phyloP scores from a whole-genome alignment of 2,113 vertebrate species.

The Theristicus caerulescens region DNA sequence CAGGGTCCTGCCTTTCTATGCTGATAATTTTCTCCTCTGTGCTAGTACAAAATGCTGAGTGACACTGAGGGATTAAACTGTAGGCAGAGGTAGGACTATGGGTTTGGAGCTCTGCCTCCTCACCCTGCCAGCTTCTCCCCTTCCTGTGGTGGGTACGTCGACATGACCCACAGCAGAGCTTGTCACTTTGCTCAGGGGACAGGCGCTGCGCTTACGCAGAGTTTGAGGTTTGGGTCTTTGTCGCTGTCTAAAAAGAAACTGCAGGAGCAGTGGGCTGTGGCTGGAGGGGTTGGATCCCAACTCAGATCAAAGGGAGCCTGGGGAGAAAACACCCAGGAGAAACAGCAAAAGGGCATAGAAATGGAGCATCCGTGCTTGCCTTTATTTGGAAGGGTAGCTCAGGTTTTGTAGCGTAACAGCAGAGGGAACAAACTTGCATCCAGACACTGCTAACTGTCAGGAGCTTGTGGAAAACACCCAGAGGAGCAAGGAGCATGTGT shows the following conservation, averaged over 20 bases:
- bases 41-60: background rate
- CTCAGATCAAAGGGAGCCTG: background rate
- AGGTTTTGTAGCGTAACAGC: background rate
- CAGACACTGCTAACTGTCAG: background rate
- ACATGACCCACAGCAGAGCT: background rate
- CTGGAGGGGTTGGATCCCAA: background rate
- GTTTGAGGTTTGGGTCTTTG: background rate
- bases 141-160: background rate
- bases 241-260: background rate
- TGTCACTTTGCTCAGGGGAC: background rate
- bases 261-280: background rate
- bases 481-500: constrained; percentile 40
- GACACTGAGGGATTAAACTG: background rate
- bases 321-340: background rate
- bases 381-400: background rate
- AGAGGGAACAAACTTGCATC: background rate
- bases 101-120: background rate
- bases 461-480: constrained; percentile 74
- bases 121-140: background rate
- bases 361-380: background rate
- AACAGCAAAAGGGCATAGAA: background rate
- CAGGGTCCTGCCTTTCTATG: background rate
- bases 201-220: fast-evolving
- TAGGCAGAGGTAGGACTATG: background rate
- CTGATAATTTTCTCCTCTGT: background rate